Conservation (phyloP, 1,140 invertebrate genomes). For the Semibalanus balanoides region DNA sequence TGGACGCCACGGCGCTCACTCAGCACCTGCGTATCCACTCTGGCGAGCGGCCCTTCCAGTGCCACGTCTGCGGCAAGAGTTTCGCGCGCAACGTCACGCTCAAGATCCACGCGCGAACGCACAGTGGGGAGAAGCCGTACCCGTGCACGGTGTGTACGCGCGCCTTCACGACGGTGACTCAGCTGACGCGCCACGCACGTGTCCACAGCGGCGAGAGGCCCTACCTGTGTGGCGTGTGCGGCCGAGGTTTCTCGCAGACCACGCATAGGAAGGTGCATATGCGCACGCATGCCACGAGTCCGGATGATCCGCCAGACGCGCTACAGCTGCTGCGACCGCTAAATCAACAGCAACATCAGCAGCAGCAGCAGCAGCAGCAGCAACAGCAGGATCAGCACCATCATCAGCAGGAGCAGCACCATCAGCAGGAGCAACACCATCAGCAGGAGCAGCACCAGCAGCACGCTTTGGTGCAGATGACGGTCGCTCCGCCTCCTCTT, state of each 20-base stretch:
- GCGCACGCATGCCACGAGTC: not conserved
- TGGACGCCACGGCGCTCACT: slow-evolving; percentile 29
- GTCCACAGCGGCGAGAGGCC: slow-evolving; percentile 29
- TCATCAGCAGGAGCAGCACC: no score
- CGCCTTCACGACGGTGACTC: slow-evolving; percentile 25
- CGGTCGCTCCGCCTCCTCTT: no score
- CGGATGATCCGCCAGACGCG: not conserved
- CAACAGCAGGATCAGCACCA: not conserved
- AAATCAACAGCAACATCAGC: not conserved
- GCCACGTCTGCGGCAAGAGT: slow-evolving; percentile 35
- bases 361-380: not conserved
- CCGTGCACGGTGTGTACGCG: slow-evolving; percentile 27
- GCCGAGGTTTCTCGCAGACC: slow-evolving; percentile 40
- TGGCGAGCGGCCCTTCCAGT: slow-evolving; percentile 41
- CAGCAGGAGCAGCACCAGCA: not conserved
- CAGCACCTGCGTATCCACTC: slow-evolving; percentile 43
- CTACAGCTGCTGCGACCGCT: no score
- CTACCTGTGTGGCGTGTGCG: slow-evolving; percentile 20
- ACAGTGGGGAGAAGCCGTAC: slow-evolving; percentile 37
- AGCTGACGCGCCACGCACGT: slow-evolving; percentile 23
- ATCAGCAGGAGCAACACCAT: not conserved
- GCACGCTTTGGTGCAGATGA: not conserved
- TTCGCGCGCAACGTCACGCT: slow-evolving; percentile 25
- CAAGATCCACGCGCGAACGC: slow-evolving; percentile 23
- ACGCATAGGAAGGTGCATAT: slow-evolving; percentile 45